Percentiles rank a stretch among this genome's conserved stretches.
Evolutionary conservation across 2,113 vertebrate genomes (phyloP).

Genomic region (Catagonus wagneri): DNA sequence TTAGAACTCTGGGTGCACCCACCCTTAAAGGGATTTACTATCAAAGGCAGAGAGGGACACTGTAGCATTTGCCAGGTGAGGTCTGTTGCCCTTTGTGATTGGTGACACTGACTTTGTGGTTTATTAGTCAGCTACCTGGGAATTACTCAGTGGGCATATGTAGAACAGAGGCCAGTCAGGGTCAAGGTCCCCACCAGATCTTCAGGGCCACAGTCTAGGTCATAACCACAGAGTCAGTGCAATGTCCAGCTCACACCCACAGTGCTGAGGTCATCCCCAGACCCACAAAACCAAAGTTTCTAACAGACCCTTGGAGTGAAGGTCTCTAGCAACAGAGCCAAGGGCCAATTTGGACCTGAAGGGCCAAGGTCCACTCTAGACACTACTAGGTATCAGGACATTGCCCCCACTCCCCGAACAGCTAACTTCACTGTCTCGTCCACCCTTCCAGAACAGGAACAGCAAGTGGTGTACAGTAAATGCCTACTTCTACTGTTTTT

Average conservation of each 20-base stretch:
- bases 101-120: background rate
- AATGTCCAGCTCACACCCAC: background rate
- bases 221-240: background rate
- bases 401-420: background rate
- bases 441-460: background rate
- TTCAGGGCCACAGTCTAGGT: background rate
- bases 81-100: background rate
- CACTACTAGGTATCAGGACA: background rate
- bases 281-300: background rate
- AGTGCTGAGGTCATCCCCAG: background rate
- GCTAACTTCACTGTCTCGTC: background rate
- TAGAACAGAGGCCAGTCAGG: background rate
- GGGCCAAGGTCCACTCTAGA: background rate
- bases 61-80: background rate
- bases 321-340: background rate
- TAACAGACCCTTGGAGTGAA: background rate
- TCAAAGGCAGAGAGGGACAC: background rate
- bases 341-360: background rate
- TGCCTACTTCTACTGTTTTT: rapidly evolving
- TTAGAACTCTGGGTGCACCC: background rate
- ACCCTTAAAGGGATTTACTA: background rate
- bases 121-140: background rate
- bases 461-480: background rate
- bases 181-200: background rate
- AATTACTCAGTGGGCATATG: background rate